These are phyloP conservation scores for Brachypterus glaber DNA, from an alignment of 2,888 invertebrate genomes.

Conservation along the genomic window DNA sequence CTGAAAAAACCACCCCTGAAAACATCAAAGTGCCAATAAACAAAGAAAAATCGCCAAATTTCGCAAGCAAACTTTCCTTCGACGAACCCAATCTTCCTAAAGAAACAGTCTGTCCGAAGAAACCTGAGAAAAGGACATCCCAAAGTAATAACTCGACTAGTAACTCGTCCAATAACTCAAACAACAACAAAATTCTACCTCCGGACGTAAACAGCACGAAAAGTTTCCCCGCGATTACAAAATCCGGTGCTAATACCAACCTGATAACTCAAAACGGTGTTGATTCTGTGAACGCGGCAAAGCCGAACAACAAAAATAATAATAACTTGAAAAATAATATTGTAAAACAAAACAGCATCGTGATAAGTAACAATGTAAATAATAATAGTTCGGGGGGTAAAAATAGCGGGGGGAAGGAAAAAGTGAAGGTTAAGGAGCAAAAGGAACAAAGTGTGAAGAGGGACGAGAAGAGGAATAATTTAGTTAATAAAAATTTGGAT, in stretches of 20 bases:
- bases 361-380: not conserved
- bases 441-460: constrained; percentile 4
- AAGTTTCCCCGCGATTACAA: constrained; percentile 34
- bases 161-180: not conserved
- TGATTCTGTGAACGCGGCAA: not conserved
- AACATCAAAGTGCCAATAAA: constrained; percentile 23
- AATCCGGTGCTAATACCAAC: not conserved
- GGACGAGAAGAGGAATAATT: constrained; percentile 1
- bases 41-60: constrained; percentile 20
- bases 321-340: not conserved
- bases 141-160: not conserved
- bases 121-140: not conserved
- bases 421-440: not conserved
- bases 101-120: not conserved
- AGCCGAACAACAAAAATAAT: not conserved
- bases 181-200: not conserved
- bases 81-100: constrained; percentile 7
- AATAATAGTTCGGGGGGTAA: not conserved
- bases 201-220: constrained; percentile 33
- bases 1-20: constrained; percentile 27
- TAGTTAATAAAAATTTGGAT: not conserved
- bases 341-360: not conserved
- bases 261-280: constrained; percentile 9
- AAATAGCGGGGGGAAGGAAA: not conserved
- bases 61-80: constrained; percentile 2